A percentile compares a stretch with the other conserved stretches of the same genome.
Conservation (phyloP, 2,888 invertebrate genomes). For the Meandrusa payeni region DNA sequence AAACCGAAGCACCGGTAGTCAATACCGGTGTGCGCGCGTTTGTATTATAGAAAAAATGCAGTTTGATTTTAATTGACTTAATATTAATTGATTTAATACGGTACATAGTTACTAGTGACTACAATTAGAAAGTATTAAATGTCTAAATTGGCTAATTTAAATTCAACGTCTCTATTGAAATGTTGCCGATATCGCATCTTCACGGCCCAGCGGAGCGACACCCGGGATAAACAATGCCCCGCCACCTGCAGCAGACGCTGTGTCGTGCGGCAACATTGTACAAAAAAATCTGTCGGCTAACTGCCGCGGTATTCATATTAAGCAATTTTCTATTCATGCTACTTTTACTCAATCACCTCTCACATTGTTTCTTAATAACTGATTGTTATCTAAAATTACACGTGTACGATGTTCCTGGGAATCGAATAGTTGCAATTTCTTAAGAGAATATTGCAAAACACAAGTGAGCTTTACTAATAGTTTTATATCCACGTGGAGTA, state of each 20-base stretch:
- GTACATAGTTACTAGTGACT: too few species aligned
- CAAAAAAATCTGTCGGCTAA: constrained; percentile 7
- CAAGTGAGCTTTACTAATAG: too few species aligned
- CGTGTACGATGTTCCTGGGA: background rate
- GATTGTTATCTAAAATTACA: constrained; percentile 19
- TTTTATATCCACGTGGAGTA: too few species aligned
- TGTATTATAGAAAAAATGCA: too few species aligned
- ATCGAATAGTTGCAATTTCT: constrained; percentile 3
- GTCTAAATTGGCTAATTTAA: constrained; percentile 27
- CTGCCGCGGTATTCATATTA: constrained; percentile 21
- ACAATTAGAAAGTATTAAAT: constrained; percentile 24
- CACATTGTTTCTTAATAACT: constrained; percentile 22
- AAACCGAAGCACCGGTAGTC: too few species aligned
- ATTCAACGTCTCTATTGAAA: constrained; percentile 55
- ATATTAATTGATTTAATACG: too few species aligned
- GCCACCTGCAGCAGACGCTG: constrained; percentile 31
- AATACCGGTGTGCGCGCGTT: too few species aligned
- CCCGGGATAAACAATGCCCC: constrained; percentile 47
- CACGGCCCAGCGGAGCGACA: constrained; percentile 48
- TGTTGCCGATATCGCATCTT: constrained; percentile 40
- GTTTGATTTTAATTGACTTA: too few species aligned
- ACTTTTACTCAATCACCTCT: constrained; percentile 24
- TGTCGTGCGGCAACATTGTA: constrained; percentile 38
- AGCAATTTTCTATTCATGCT: constrained; percentile 15
- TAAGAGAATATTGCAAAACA: background rate